These are phyloP conservation scores for Nerophis ophidion DNA, from an alignment of 2,113 vertebrate genomes.

Conservation along the genomic window DNA sequence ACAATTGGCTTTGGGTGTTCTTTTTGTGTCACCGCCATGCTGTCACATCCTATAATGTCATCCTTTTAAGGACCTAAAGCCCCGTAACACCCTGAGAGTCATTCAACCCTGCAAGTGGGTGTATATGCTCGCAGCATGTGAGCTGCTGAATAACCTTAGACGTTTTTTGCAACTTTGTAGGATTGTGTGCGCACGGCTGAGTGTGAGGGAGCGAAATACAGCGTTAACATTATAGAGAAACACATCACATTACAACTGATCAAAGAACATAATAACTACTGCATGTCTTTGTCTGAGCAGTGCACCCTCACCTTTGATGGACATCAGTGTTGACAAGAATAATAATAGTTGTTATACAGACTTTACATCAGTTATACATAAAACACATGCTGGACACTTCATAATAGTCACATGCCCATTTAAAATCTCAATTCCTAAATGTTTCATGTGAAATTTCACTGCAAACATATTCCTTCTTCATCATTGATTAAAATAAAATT, in stretches of 20 bases:
- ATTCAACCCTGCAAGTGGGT: constrained; percentile 21
- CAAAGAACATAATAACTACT: constrained; percentile 7
- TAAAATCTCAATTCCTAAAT: no score
- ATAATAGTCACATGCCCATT: no score
- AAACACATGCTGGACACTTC: no score
- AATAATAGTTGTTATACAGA: background rate
- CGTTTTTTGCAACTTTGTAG: constrained; percentile 9
- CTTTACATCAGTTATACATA: no score
- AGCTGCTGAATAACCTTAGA: constrained; percentile 21
- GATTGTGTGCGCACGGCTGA: constrained; percentile 8
- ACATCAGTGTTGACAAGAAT: background rate
- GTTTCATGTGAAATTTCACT: no score
- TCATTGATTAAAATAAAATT: no score
- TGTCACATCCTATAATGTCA: constrained; percentile 52
- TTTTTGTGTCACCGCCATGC: constrained; percentile 24
- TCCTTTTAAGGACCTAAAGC: constrained; percentile 33
- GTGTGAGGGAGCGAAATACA: constrained; percentile 3
- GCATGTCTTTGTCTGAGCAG: background rate
- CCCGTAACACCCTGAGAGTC: constrained; percentile 25
- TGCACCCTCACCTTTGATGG: background rate
- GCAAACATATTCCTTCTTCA: no score
- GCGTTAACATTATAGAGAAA: constrained; percentile 8
- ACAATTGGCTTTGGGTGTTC: constrained; percentile 16
- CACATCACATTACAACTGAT: constrained; percentile 19
- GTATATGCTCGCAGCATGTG: constrained; percentile 3